Conservation (phyloP, 2,888 invertebrate genomes). For the Cerastis rubricosa region DNA sequence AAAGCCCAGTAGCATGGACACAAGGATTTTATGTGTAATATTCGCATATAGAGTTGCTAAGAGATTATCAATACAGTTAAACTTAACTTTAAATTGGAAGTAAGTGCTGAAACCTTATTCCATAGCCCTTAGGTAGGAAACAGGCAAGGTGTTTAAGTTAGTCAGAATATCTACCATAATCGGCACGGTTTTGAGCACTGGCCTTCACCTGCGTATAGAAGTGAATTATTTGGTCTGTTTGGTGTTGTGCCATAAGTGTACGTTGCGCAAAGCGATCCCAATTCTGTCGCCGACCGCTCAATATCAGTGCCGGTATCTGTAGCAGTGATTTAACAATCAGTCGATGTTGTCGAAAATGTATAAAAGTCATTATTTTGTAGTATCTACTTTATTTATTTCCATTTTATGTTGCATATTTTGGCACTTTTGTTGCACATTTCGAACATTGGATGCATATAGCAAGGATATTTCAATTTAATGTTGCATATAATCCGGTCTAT, state of each 20-base stretch:
- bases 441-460: too few relatives aligned
- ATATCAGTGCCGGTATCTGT: background rate
- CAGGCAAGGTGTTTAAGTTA: background rate
- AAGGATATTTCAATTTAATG: too few relatives aligned
- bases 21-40: conserved; percentile 70
- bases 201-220: background rate
- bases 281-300: background rate
- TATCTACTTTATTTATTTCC: too few relatives aligned
- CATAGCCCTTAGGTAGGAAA: background rate
- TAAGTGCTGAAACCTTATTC: conserved; percentile 65
- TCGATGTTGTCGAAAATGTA: too few relatives aligned
- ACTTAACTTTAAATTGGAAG: conserved; percentile 74
- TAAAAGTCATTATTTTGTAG: too few relatives aligned
- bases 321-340: background rate
- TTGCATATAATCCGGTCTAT: background rate
- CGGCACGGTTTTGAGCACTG: background rate
- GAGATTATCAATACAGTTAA: conserved; percentile 71
- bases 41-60: conserved; percentile 78
- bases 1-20: conserved; percentile 59
- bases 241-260: background rate
- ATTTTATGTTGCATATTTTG: too few relatives aligned
- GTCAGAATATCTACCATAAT: background rate
- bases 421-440: too few relatives aligned
- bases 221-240: background rate
- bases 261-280: background rate